Percentiles rank a stretch among this genome's conserved stretches.
These are phyloP conservation scores for Lepilemur ruficaudatus DNA, from an alignment of 2,797 vertebrate species.

Conservation along the genomic window DNA sequence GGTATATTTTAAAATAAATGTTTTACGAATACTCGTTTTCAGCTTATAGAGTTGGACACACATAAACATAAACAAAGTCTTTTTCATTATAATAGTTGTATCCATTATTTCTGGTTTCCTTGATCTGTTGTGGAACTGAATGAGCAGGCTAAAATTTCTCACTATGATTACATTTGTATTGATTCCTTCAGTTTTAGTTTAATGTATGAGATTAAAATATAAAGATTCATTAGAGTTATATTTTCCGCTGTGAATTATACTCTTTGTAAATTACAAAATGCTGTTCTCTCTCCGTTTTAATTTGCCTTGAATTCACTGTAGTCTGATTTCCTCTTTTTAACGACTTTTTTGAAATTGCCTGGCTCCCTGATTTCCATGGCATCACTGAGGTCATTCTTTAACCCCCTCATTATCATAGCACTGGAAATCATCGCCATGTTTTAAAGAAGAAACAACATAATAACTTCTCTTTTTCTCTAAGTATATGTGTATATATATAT, in stretches of 20 bases:
- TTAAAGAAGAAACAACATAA: background rate
- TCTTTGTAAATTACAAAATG: constrained; percentile 1
- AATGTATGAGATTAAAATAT: constrained; percentile 39
- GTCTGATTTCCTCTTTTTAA: background rate
- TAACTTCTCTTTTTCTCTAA: background rate
- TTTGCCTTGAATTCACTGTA: background rate
- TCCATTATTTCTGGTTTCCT: constrained; percentile 16
- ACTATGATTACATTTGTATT: background rate
- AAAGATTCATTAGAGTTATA: constrained; percentile 12
- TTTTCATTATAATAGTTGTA: background rate
- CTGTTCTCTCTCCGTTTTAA: background rate
- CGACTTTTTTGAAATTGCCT: background rate
- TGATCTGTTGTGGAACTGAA: background rate
- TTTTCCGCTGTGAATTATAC: background rate
- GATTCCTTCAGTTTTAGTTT: background rate
- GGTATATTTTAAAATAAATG: background rate
- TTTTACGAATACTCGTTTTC: background rate
- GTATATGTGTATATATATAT: background rate
- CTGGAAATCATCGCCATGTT: background rate
- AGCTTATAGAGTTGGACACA: background rate
- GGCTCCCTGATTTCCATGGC: background rate
- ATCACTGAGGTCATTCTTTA: background rate
- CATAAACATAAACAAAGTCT: background rate
- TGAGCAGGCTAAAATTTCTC: background rate
- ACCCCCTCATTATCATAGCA: background rate